Evolutionary conservation across 1,140 invertebrate species (phyloP).

Genomic region (Helicoverpa zea): DNA sequence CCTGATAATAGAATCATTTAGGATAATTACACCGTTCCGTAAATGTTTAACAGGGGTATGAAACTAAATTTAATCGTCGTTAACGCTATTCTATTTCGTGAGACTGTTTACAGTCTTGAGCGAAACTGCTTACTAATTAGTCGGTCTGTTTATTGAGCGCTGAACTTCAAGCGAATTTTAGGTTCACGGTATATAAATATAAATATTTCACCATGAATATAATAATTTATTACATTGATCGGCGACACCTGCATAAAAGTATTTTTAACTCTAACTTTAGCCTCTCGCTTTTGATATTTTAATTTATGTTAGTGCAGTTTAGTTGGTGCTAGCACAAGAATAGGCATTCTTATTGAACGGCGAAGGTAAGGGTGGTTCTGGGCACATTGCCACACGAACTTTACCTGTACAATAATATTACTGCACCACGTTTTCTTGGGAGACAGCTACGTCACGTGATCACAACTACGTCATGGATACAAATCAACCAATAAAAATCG

Average conservation of each 20-base stretch:
- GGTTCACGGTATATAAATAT: too few relatives aligned
- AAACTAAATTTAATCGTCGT: conserved; percentile 2
- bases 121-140: conserved; percentile 25
- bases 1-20: too few relatives aligned
- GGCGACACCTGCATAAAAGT: not conserved
- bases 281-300: conserved; percentile 1
- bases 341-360: conserved; percentile 58
- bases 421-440: conserved; percentile 12
- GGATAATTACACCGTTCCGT: not conserved
- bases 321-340: conserved; percentile 27
- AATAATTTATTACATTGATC: too few relatives aligned
- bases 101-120: not conserved
- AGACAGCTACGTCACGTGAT: not conserved
- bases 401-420: conserved; percentile 33
- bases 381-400: conserved; percentile 75
- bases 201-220: too few relatives aligned
- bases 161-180: not conserved
- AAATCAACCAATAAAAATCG: not conserved
- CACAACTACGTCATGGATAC: not conserved
- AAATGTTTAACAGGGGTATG: not conserved
- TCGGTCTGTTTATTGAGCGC: not conserved
- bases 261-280: not conserved
- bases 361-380: conserved; percentile 60
- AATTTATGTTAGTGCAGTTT: conserved; percentile 28
- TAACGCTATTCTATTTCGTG: not conserved